Conservation (phyloP, 2,797 vertebrate species). For the Vespertilio murinus region DNA sequence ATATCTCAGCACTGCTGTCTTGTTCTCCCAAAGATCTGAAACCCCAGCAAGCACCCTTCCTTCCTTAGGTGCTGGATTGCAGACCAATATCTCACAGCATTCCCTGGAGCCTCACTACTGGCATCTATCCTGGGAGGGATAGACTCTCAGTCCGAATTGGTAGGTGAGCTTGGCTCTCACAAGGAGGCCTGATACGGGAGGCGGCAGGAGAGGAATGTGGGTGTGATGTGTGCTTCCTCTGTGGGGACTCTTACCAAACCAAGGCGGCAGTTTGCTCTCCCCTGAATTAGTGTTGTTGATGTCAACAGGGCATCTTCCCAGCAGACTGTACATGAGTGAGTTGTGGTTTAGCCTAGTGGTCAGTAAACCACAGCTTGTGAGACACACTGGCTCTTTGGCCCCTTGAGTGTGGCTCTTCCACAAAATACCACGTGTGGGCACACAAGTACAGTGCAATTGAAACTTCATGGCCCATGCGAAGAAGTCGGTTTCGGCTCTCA, state of each 20-base stretch:
- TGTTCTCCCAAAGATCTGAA: not conserved
- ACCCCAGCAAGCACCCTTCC: too few relatives aligned
- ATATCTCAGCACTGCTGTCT: rapidly evolving
- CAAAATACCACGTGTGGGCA: too few relatives aligned
- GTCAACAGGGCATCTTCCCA: too few relatives aligned
- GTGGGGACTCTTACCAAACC: not conserved
- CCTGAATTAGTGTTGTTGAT: not conserved
- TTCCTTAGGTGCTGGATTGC: too few relatives aligned
- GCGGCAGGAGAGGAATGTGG: rapidly evolving
- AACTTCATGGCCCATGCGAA: too few relatives aligned
- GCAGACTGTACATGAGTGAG: not conserved
- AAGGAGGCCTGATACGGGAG: not conserved
- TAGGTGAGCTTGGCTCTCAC: not conserved
- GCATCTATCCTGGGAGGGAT: not conserved
- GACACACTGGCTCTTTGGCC: too few relatives aligned
- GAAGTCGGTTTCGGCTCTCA: too few relatives aligned
- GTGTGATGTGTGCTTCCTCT: not conserved
- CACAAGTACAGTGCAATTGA: too few relatives aligned
- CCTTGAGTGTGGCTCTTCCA: too few relatives aligned
- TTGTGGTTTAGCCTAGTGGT: not conserved
- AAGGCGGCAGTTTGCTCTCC: not conserved
- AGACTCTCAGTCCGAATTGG: not conserved
- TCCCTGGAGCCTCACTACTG: not conserved
- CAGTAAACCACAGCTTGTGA: too few relatives aligned
- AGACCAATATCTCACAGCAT: too few relatives aligned